These are phyloP conservation scores for Odontocolon sp. DNA, from an alignment of 2,888 invertebrate species.

Conservation along the genomic window DNA sequence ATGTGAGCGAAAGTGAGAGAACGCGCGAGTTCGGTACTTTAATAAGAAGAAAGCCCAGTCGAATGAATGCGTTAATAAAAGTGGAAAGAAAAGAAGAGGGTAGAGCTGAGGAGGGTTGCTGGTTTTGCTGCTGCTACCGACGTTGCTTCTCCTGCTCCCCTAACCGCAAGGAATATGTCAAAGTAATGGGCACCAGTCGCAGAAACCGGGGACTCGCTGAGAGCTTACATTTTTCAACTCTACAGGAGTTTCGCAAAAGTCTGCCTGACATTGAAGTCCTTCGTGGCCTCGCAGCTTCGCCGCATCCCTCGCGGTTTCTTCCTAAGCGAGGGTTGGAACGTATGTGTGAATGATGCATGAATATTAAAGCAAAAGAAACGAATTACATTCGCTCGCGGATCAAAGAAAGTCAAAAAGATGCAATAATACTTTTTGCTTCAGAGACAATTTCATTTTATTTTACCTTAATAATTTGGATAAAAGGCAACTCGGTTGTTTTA, in stretches of 20 bases:
- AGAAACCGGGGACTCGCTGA: constrained; percentile 25
- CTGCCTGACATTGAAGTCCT: too few species aligned
- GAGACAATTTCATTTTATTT: not conserved
- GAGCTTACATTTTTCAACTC: constrained; percentile 49
- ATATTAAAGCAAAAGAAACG: constrained; percentile 56
- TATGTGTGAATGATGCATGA: constrained; percentile 47
- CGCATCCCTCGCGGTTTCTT: not conserved
- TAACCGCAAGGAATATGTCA: constrained; percentile 62
- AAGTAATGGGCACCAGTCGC: constrained; percentile 59
- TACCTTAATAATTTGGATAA: too few species aligned
- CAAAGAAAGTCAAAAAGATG: constrained; percentile 33
- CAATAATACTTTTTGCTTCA: constrained; percentile 6
- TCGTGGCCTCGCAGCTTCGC: constrained; percentile 33
- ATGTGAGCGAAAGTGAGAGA: constrained; percentile 13
- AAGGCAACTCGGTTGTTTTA: too few species aligned
- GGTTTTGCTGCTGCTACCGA: not conserved
- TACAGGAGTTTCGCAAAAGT: constrained; percentile 22
- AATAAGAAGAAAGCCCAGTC: constrained; percentile 40
- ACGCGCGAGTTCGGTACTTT: constrained; percentile 19
- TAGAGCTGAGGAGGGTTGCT: constrained; percentile 19
- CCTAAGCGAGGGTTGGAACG: constrained; percentile 43
- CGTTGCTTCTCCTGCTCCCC: constrained; percentile 51
- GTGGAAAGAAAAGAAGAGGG: constrained; percentile 22
- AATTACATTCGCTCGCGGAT: constrained; percentile 47
- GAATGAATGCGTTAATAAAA: constrained; percentile 54